phyloP scores from a whole-genome alignment of 2,888 invertebrate genomes.

The Euphydryas editha region DNA sequence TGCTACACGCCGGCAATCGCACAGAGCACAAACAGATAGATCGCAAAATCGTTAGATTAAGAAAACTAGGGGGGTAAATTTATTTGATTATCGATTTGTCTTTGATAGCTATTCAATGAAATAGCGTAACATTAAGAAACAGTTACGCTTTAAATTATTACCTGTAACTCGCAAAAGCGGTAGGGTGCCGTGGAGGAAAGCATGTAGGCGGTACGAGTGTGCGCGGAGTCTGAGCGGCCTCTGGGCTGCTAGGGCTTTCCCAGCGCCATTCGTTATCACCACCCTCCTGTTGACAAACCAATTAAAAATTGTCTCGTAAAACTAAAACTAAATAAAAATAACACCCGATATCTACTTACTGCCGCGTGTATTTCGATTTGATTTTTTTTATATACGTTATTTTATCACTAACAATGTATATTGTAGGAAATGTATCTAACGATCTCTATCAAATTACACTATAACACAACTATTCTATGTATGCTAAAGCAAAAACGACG shows the following conservation, averaged over 20 bases:
- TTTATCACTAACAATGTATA: no score
- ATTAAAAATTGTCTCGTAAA: neutral
- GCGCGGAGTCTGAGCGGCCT: conserved; percentile 70
- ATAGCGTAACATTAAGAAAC: no score
- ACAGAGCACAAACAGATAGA: no score
- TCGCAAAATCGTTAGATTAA: no score
- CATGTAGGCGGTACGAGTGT: conserved; percentile 68
- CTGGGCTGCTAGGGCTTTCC: conserved; percentile 72
- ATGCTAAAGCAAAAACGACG: conserved; percentile 3
- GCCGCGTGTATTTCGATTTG: no score
- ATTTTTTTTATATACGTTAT: no score
- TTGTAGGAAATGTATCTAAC: neutral
- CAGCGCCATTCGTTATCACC: conserved; percentile 62
- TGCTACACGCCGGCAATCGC: no score
- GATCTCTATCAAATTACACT: conserved; percentile 1
- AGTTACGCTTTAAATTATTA: conserved; percentile 36
- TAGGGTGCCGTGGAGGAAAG: conserved; percentile 70
- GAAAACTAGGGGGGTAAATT: no score
- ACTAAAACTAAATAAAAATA: neutral
- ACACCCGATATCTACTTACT: neutral
- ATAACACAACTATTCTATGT: neutral
- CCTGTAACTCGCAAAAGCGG: conserved; percentile 70
- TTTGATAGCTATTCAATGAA: no score
- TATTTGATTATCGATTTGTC: no score
- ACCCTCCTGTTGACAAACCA: conserved; percentile 53